Evolutionary conservation across 2,113 vertebrate species (phyloP), one percentile per base, ranked within the genome.

Genomic region (Gallinago undulata): DNA sequence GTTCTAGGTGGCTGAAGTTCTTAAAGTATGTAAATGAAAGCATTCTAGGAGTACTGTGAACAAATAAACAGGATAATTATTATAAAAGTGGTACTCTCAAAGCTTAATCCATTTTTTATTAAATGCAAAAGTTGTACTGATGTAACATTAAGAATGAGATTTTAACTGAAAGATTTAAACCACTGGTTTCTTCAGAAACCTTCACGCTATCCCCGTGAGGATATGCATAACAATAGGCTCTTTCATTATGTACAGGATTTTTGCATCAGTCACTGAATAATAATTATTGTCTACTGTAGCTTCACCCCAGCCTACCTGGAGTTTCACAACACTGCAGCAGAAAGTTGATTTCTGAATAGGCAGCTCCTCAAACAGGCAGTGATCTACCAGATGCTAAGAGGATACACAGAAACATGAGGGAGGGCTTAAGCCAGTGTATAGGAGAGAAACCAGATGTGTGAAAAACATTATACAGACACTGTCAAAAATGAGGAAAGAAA

Each of bases 321-420:
- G 66, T 89, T 92, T 86, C 66, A 81, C 53, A 89, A 78, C 63
- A 48, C 30, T 82, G 53, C 85, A 91, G 41, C 18, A 93, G 78
- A 91, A 92, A 94, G 83, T 43, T 83, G 64, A 30, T 93, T 92
- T 90, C 82, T 82, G 93, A 92, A 84, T 63, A 95, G 64, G 82
- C 68, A 94, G 41, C 41, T 88, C 45, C 92, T 80, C 73, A 93
- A 91, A 93, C 62, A 78, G 55, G 47, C 84, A 94, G 43, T 66
- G 87, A 94, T 87, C 91, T 81, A 89, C 90, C 94, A 96, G 97
- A 94, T 95, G 96, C 92, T 96, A 96, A 90, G 96, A 96, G 93
- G 93, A 97, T 96, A 93, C 76, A 77, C 21, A 89, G 95, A 92
- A 97, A 95, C 93, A 94, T 78, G 84, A 92, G 94, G 96, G 94